A percentile compares a stretch with the other conserved stretches of the same genome.
These are phyloP conservation scores for Gambusia affinis DNA, from an alignment of 2,113 vertebrate species.

Conservation along the genomic window DNA sequence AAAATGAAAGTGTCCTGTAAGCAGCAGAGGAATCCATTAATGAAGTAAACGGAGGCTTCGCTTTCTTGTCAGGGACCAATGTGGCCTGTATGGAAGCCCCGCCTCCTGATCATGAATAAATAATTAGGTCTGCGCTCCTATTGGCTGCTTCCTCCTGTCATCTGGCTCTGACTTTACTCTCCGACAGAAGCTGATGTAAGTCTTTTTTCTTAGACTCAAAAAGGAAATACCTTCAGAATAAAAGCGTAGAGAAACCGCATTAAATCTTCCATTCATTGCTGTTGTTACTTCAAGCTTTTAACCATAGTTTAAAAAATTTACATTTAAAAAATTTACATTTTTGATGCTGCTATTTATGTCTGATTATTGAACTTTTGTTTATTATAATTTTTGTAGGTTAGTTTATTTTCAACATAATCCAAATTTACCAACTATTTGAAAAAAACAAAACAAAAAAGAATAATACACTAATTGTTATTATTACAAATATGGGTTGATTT, in stretches of 20 bases:
- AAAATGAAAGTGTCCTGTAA: not conserved
- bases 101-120: slow-evolving; percentile 70
- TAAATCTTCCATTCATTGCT: not conserved
- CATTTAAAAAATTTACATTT: not conserved
- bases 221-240: slow-evolving; percentile 45
- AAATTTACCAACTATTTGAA: not conserved
- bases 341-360: not conserved
- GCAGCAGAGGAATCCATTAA: slow-evolving; percentile 17
- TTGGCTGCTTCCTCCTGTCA: slow-evolving; percentile 53
- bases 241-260: not conserved
- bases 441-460: not conserved
- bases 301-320: not conserved
- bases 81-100: slow-evolving; percentile 26
- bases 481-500: no score
- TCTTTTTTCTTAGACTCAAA: rapidly evolving
- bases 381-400: not conserved
- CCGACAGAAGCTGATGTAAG: not conserved
- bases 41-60: slow-evolving; percentile 25
- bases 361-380: not conserved
- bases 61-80: slow-evolving; percentile 19
- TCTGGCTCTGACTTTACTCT: slow-evolving; percentile 45
- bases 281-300: not conserved
- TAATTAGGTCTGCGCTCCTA: slow-evolving; percentile 36
- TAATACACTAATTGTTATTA: no score
- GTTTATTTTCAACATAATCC: not conserved